Evolutionary conservation across 2,113 vertebrate genomes (phyloP).

Genomic region (Pan troglodytes): DNA sequence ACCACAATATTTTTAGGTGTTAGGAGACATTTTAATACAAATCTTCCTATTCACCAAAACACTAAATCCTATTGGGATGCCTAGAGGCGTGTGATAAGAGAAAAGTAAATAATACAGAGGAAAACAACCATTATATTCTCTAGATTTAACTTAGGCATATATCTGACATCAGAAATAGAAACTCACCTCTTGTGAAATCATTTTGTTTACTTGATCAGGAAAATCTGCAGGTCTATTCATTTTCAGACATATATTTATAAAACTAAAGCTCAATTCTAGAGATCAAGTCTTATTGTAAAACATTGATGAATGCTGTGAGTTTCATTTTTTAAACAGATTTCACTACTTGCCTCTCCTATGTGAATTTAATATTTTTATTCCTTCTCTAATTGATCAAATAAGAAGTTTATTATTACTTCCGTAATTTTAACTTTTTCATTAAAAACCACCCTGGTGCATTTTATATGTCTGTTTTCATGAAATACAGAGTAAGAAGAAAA

Average conservation of each 20-base stretch:
- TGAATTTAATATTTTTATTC: neutral
- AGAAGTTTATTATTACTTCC: neutral
- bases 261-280: slow-evolving; percentile 20
- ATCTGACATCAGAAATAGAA: slow-evolving; percentile 13
- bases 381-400: neutral
- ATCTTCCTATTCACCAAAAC: slow-evolving; percentile 15
- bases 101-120: neutral
- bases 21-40: neutral
- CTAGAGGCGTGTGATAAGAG: neutral
- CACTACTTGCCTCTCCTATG: neutral
- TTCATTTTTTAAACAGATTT: slow-evolving; percentile 36
- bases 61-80: neutral
- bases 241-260: slow-evolving; percentile 30
- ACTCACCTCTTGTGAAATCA: neutral
- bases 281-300: slow-evolving; percentile 30
- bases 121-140: neutral
- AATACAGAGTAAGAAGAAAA: slow-evolving; percentile 1
- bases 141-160: neutral
- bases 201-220: slow-evolving; percentile 31
- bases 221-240: neutral
- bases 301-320: neutral
- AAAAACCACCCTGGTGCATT: neutral
- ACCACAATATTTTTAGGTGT: slow-evolving; percentile 8
- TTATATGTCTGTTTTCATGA: slow-evolving; percentile 15
- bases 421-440: neutral